Conservation (phyloP, 2,888 invertebrate species). For the Ornithoptera alexandrae region DNA sequence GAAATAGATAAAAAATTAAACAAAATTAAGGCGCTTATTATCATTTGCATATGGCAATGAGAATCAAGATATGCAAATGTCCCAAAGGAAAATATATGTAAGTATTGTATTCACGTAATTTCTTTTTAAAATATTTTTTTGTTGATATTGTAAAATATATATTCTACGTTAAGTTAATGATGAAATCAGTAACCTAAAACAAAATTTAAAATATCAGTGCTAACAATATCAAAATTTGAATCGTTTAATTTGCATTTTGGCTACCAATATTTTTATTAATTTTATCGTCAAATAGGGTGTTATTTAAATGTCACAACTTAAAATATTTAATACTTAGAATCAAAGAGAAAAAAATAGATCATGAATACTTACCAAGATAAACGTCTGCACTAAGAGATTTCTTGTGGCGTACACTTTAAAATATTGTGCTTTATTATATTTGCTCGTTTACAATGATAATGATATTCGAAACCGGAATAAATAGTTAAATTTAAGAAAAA, state of each 20-base stretch:
- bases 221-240: not conserved
- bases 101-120: no score
- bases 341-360: not conserved
- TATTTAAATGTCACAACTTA: not conserved
- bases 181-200: not conserved
- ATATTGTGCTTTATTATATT: not conserved
- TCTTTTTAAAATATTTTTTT: not conserved
- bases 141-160: not conserved
- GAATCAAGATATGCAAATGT: no score
- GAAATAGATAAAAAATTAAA: no score
- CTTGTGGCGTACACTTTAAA: not conserved
- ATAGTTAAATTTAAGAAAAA: not conserved
- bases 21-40: no score
- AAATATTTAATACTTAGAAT: not conserved
- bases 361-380: constrained; percentile 1
- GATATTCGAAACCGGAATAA: constrained; percentile 3
- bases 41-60: no score
- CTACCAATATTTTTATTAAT: not conserved
- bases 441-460: not conserved
- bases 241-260: not conserved
- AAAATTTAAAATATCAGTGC: not conserved
- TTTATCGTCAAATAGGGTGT: not conserved
- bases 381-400: not conserved
- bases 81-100: no score
- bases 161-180: not conserved